These are phyloP conservation scores for Apolygus lucorum DNA, from an alignment of 1,140 invertebrate species.

Conservation along the genomic window DNA sequence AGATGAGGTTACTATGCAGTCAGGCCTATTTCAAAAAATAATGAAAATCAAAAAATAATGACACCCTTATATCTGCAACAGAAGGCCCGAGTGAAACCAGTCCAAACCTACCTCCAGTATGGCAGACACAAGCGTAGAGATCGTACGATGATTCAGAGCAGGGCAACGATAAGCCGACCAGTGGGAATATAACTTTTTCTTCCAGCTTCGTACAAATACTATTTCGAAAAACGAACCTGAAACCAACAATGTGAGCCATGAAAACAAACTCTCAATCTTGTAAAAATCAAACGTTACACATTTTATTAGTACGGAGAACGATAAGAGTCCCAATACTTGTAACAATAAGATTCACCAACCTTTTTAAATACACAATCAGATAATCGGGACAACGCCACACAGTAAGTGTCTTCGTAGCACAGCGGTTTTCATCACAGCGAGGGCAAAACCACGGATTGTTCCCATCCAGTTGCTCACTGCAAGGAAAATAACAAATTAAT, in stretches of 20 bases:
- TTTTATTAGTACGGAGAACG: no score
- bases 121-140: conserved; percentile 60
- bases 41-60: neutral
- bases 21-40: no score
- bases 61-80: neutral
- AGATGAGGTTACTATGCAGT: no score
- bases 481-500: conserved; percentile 32
- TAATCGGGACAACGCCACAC: conserved; percentile 61
- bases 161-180: conserved; percentile 42
- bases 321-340: no score
- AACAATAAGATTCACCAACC: conserved; percentile 46
- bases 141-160: conserved; percentile 45
- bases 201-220: conserved; percentile 59
- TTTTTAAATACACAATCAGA: conserved; percentile 61
- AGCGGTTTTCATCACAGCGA: conserved; percentile 54
- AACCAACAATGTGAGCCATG: conserved; percentile 28
- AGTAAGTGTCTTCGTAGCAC: conserved; percentile 59
- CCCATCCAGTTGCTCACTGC: conserved; percentile 56
- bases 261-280: no score
- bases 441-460: conserved; percentile 66
- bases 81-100: neutral
- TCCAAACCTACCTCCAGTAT: conserved; percentile 52
- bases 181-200: conserved; percentile 56
- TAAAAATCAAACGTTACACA: no score
- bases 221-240: conserved; percentile 61